Evolutionary conservation across 2,113 vertebrate genomes (phyloP).

Genomic region (Gracilinanus agilis): DNA sequence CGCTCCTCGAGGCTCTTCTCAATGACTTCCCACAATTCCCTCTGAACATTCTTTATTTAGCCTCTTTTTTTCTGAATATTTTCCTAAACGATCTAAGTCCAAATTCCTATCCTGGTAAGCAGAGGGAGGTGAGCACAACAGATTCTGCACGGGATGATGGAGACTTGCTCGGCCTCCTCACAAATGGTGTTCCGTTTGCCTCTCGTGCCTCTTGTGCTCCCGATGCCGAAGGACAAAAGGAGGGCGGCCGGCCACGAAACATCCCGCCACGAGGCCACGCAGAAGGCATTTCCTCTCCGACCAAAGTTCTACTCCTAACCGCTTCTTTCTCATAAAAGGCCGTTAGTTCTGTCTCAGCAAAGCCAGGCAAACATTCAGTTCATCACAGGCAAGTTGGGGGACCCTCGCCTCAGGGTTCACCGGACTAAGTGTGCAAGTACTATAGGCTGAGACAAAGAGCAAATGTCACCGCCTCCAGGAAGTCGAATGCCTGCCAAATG

Average conservation of each 20-base stretch:
- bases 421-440: too few relatives aligned
- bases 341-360: not conserved
- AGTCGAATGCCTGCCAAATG: not conserved
- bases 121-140: not conserved
- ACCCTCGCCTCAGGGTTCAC: not conserved
- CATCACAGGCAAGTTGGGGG: too few relatives aligned
- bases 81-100: not conserved
- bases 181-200: too few relatives aligned
- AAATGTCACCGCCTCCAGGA: not conserved
- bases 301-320: not conserved
- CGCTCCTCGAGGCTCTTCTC: not conserved
- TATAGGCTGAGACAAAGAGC: not conserved
- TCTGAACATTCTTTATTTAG: not conserved
- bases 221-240: not conserved
- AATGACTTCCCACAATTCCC: not conserved
- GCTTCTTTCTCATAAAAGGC: not conserved
- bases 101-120: not conserved
- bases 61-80: not conserved
- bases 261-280: too few relatives aligned
- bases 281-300: not conserved
- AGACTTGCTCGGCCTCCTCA: not conserved
- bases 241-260: too few relatives aligned
- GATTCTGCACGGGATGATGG: not conserved
- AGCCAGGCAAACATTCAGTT: not conserved
- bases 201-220: not conserved